phyloP scores from a whole-genome alignment of 2,113 vertebrate species.

The Pangasianodon gigas region DNA sequence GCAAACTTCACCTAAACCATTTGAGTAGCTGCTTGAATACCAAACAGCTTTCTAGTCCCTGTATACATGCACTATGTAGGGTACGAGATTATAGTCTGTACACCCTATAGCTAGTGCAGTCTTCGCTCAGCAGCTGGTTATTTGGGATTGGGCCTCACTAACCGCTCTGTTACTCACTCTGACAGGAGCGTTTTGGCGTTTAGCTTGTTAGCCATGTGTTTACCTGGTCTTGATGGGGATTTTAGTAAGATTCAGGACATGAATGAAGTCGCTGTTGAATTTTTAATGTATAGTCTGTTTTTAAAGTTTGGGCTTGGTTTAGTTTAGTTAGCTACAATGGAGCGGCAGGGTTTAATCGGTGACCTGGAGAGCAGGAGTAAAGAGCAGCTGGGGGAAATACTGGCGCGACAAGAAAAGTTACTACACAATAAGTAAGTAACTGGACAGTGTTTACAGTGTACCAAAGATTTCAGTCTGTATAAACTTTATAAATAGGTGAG shows the following conservation, averaged over 20 bases:
- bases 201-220: neutral
- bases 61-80: neutral
- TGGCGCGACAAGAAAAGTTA: constrained; percentile 83
- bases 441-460: neutral
- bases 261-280: neutral
- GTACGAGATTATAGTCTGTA: fast-evolving
- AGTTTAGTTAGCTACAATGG: constrained; percentile 35
- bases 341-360: constrained; percentile 68
- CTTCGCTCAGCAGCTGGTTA: fast-evolving
- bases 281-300: neutral
- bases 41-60: neutral
- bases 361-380: constrained; percentile 70
- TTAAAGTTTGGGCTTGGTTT: neutral
- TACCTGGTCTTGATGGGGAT: neutral
- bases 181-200: neutral
- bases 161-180: no score
- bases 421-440: constrained; percentile 80
- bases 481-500: neutral
- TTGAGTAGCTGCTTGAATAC: neutral
- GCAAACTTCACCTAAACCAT: neutral
- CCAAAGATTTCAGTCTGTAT: no score
- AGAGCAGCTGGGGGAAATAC: constrained; percentile 82
- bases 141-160: neutral
- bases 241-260: neutral
- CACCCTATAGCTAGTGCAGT: neutral